Percentiles rank a stretch among this genome's conserved stretches.
Conservation (phyloP, 2,113 vertebrate species). For the Silurus glanis region DNA sequence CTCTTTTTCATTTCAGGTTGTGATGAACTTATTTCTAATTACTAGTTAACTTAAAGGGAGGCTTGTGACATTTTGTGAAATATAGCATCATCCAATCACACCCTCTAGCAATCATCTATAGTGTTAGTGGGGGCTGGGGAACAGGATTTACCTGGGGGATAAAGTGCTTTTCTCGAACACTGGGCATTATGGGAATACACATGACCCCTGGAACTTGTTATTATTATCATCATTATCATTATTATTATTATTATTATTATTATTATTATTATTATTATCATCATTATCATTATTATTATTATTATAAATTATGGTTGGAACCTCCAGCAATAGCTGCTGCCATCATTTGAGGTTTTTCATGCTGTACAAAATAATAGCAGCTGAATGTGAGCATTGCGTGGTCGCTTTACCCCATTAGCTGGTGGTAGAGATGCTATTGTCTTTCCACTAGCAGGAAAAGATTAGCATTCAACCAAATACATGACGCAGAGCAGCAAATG, state of each 20-base stretch:
- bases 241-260: background rate
- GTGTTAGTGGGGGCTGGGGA: background rate
- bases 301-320: background rate
- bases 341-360: background rate
- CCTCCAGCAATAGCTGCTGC: background rate
- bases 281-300: background rate
- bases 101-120: background rate
- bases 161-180: background rate
- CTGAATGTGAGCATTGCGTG: background rate
- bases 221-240: background rate
- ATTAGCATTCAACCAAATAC: background rate
- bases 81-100: background rate
- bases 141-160: background rate
- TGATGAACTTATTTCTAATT: background rate
- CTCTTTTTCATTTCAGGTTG: background rate
- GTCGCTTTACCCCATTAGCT: background rate
- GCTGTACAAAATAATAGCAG: background rate
- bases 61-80: constrained; percentile 1
- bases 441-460: background rate
- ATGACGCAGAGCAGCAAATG: background rate
- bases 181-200: background rate
- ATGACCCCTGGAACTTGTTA: background rate
- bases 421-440: background rate
- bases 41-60: constrained; percentile 1
- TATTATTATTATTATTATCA: background rate